Conservation (phyloP, 2,113 vertebrate genomes). For the Elephantulus edwardii region DNA sequence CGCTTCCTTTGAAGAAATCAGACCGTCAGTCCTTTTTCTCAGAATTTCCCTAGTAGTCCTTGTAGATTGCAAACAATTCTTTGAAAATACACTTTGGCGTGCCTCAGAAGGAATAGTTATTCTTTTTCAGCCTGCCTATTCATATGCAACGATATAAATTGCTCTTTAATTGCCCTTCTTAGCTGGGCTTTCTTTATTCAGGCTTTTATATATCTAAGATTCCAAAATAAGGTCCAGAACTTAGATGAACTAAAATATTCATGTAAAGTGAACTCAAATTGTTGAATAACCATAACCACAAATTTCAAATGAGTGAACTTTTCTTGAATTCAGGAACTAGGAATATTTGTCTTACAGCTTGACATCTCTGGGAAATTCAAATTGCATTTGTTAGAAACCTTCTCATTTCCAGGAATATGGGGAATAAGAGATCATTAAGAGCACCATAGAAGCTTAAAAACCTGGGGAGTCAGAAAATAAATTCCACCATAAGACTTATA, state of each 20-base stretch:
- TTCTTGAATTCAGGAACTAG: conserved; percentile 33
- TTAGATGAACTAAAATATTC: not conserved
- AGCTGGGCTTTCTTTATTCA: not conserved
- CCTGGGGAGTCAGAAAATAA: not conserved
- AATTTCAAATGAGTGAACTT: not conserved
- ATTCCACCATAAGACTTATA: conserved; percentile 7
- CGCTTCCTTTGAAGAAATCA: too few relatives aligned
- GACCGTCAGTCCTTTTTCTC: not conserved
- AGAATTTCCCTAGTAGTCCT: not conserved
- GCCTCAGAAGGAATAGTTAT: not conserved
- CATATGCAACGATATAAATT: not conserved
- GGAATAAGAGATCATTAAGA: conserved; percentile 14
- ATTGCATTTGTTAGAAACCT: conserved; percentile 37
- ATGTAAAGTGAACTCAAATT: conserved; percentile 2
- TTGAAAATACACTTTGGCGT: not conserved
- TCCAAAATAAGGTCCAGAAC: conserved; percentile 33
- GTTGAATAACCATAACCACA: not conserved
- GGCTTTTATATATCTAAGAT: not conserved
- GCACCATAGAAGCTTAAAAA: not conserved
- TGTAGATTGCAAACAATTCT: not conserved
- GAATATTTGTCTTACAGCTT: not conserved
- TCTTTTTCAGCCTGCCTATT: conserved; percentile 16
- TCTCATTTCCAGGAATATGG: conserved; percentile 19
- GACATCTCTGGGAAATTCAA: not conserved
- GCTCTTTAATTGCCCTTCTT: not conserved